A percentile compares a stretch with the other conserved stretches of the same genome.
phyloP scores from a whole-genome alignment of 2,113 vertebrate species.

The Crotalus horridus region DNA sequence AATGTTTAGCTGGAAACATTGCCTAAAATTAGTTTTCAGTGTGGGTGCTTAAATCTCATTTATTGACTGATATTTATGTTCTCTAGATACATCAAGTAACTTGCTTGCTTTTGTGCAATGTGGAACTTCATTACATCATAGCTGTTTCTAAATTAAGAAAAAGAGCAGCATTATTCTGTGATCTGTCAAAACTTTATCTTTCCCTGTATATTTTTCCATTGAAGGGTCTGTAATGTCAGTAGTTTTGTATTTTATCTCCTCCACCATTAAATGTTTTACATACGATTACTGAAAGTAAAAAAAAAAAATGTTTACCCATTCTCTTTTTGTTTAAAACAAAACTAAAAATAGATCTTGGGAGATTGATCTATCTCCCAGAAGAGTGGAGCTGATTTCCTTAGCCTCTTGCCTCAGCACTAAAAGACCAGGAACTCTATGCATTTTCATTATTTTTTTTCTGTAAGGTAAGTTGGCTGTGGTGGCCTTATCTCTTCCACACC shows the following conservation, averaged over 20 bases:
- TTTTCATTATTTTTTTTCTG: background rate
- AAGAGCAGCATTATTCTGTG: background rate
- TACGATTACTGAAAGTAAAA: background rate
- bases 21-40: background rate
- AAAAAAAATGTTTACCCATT: background rate
- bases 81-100: background rate
- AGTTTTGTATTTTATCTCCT: background rate
- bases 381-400: background rate
- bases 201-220: background rate
- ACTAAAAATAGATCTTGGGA: background rate
- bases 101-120: background rate
- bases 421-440: background rate
- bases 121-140: background rate
- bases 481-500: background rate
- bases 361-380: background rate
- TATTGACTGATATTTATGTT: background rate
- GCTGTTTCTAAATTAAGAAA: background rate
- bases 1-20: background rate
- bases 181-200: background rate
- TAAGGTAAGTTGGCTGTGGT: background rate
- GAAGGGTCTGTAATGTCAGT: background rate
- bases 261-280: background rate
- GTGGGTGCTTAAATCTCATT: background rate
- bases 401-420: background rate
- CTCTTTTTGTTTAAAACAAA: background rate